Conservation (phyloP, 2,113 vertebrate species). For the Oncorhynchus masou region DNA sequence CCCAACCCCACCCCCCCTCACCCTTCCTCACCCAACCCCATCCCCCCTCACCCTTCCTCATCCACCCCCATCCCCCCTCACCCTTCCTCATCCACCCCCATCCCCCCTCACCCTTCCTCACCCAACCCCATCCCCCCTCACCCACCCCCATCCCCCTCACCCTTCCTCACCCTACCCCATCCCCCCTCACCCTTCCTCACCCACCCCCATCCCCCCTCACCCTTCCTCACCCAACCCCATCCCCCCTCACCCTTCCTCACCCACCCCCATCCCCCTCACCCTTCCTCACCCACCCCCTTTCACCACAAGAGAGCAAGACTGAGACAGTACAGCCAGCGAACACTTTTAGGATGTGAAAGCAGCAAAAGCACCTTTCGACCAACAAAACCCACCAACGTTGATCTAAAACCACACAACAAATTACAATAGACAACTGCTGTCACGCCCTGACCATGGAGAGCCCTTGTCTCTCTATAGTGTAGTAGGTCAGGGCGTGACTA, state of each 20-base stretch:
- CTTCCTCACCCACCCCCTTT: not conserved
- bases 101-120: too few relatives aligned
- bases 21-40: too few relatives aligned
- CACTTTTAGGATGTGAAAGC: not conserved
- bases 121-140: too few relatives aligned
- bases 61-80: too few relatives aligned
- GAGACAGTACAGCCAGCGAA: not conserved
- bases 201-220: too few relatives aligned
- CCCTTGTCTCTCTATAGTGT: too few relatives aligned
- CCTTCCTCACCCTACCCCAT: not conserved
- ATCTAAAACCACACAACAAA: not conserved
- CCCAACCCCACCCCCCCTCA: not conserved
- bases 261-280: not conserved
- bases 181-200: not conserved
- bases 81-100: too few relatives aligned
- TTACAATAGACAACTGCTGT: not conserved
- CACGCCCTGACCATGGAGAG: too few relatives aligned
- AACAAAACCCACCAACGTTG: too few relatives aligned
- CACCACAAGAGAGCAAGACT: not conserved
- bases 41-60: too few relatives aligned
- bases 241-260: not conserved
- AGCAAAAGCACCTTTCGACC: not conserved
- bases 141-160: constrained; percentile 13
- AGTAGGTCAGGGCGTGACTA: too few relatives aligned
- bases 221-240: not conserved